These are phyloP conservation scores for Paratilapia polleni DNA, from an alignment of 2,113 vertebrate genomes.

Conservation along the genomic window DNA sequence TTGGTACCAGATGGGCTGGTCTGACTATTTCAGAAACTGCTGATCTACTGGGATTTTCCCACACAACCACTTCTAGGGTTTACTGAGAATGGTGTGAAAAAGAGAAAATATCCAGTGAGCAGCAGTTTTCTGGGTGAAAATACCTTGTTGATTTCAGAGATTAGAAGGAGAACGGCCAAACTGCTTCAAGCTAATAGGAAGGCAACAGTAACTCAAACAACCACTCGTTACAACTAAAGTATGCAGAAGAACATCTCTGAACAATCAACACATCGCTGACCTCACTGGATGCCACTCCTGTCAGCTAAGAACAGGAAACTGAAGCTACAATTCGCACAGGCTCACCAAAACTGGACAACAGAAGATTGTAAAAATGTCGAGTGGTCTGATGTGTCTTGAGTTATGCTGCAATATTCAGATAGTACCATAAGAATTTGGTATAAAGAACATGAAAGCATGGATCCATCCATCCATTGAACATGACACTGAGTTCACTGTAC, in stretches of 20 bases:
- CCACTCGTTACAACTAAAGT: neutral
- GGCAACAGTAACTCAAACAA: neutral
- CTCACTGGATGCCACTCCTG: neutral
- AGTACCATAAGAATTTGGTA: neutral
- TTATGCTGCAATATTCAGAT: neutral
- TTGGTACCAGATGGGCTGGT: too few relatives aligned
- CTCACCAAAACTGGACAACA: neutral
- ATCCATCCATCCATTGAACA: neutral
- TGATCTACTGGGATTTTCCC: neutral
- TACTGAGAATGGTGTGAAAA: neutral
- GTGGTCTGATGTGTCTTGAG: neutral
- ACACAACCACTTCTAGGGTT: neutral
- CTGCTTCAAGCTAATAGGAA: neutral
- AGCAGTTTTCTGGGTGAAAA: neutral
- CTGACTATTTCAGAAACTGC: neutral
- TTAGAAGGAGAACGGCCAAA: neutral
- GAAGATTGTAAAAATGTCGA: neutral
- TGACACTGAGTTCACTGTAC: neutral
- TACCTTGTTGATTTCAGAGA: neutral
- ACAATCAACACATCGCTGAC: neutral
- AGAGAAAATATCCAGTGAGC: neutral
- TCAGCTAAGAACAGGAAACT: neutral
- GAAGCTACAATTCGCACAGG: neutral
- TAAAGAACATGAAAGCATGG: neutral
- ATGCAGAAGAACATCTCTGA: neutral